These are phyloP conservation scores for Peromyscus attwateri DNA, from an alignment of 2,797 vertebrate genomes.

Conservation along the genomic window DNA sequence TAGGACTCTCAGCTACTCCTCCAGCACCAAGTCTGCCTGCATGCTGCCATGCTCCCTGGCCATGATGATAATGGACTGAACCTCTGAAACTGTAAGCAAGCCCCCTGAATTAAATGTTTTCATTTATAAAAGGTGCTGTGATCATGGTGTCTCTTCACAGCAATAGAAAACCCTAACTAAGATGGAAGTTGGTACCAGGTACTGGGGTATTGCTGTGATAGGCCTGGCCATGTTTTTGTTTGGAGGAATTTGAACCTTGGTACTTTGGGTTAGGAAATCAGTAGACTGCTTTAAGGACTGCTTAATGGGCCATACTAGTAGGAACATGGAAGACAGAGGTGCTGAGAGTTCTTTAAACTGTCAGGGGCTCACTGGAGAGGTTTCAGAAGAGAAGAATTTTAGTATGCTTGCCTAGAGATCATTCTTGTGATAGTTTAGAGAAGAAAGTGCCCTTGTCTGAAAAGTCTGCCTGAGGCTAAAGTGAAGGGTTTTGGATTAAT, in stretches of 20 bases:
- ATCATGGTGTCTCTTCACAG: not conserved
- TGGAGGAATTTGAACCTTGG: not conserved
- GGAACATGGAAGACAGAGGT: not conserved
- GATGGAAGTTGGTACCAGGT: not conserved
- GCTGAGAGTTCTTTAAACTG: not conserved
- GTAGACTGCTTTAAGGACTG: not conserved
- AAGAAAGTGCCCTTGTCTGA: not conserved
- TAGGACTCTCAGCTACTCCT: not conserved
- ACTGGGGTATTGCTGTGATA: not conserved
- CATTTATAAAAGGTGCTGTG: not conserved
- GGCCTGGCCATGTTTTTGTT: not conserved
- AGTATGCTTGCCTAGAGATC: not conserved
- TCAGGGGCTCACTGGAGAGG: not conserved
- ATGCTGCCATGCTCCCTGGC: not conserved
- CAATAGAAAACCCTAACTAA: not conserved
- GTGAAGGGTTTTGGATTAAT: not conserved
- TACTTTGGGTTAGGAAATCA: not conserved
- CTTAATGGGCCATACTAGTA: not conserved
- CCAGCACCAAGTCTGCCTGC: not conserved
- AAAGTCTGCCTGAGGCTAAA: not conserved
- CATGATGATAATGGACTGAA: not conserved
- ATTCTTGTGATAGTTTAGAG: not conserved
- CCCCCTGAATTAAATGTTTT: not conserved
- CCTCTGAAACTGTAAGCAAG: not conserved
- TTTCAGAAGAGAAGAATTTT: not conserved